Evolutionary conservation across 2,888 invertebrate species (phyloP).

Genomic region (Hoplodrina blanda): DNA sequence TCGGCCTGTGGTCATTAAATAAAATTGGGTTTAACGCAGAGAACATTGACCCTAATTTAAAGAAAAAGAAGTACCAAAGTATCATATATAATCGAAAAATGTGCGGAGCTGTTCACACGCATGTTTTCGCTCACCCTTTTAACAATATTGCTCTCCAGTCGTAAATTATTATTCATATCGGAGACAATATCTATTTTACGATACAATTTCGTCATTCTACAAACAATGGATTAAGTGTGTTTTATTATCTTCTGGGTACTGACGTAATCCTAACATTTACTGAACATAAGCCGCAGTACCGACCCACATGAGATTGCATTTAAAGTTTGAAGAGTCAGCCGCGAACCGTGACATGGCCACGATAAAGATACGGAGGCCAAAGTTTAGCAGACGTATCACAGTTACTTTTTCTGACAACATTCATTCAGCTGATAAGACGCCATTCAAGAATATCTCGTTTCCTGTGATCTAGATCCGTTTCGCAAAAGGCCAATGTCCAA

Average conservation of each 20-base stretch:
- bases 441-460: constrained; percentile 72
- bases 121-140: constrained; percentile 8
- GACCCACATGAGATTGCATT: constrained; percentile 35
- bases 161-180: constrained; percentile 56
- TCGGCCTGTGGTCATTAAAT: not conserved
- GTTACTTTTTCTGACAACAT: constrained; percentile 76
- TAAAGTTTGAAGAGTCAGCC: constrained; percentile 42
- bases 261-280: constrained; percentile 54
- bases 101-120: not conserved
- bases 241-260: constrained; percentile 52
- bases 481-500: constrained; percentile 64
- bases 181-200: constrained; percentile 55
- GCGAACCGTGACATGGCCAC: constrained; percentile 49
- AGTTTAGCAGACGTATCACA: constrained; percentile 71
- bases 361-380: constrained; percentile 74
- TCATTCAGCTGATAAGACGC: constrained; percentile 75
- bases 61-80: not conserved
- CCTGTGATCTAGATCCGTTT: constrained; percentile 74
- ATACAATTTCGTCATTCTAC: constrained; percentile 51
- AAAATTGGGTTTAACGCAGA: not conserved
- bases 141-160: constrained; percentile 34
- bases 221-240: constrained; percentile 53
- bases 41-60: not conserved
- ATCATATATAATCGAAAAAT: not conserved
- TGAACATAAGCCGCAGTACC: constrained; percentile 35